Evolutionary conservation across 2,797 vertebrate species (phyloP).

Genomic region (Danio kyathit): DNA sequence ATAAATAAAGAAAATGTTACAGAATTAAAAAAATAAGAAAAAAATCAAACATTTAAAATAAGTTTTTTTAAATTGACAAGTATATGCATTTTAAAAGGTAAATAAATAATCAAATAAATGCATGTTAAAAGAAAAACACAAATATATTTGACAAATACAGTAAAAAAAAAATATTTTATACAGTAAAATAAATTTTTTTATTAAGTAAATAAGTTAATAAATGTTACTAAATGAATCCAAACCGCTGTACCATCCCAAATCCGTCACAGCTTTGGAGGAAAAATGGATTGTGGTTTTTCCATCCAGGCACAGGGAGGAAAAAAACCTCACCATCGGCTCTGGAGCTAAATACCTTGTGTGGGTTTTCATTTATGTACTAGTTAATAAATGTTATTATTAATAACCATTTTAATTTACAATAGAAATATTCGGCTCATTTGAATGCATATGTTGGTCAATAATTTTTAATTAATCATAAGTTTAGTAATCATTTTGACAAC

Average conservation of each 20-base stretch:
- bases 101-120: background rate
- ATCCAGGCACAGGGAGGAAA: slow-evolving; percentile 25
- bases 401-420: no score
- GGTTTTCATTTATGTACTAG: no score
- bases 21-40: background rate
- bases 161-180: no score
- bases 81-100: background rate
- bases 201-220: background rate
- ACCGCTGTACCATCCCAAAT: slow-evolving; percentile 51
- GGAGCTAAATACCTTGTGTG: no score
- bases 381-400: no score
- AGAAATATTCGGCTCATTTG: no score
- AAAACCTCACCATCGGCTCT: no score
- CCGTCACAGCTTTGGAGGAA: slow-evolving; percentile 39
- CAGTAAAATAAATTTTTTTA: background rate
- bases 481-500: no score
- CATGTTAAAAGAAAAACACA: no score
- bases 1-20: background rate
- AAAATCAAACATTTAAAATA: no score
- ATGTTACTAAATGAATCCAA: slow-evolving; percentile 54
- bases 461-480: no score
- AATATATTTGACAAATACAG: background rate
- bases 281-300: slow-evolving; percentile 46
- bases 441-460: no score
- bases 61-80: background rate